Conservation (phyloP, 1,140 invertebrate genomes). For the Lepidurus arcticus region DNA sequence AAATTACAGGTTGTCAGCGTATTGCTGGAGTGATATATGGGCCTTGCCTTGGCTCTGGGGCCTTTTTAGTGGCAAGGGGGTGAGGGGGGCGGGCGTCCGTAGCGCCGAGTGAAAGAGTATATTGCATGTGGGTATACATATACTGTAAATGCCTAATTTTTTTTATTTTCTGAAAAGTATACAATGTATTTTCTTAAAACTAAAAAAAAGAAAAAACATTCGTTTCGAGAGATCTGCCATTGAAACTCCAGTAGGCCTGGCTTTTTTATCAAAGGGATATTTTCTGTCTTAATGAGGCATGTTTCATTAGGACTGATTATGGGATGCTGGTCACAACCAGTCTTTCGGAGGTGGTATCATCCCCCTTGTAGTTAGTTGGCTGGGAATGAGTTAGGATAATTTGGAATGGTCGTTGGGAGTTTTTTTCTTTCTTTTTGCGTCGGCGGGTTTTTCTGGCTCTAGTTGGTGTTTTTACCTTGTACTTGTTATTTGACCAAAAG, state of each 20-base stretch:
- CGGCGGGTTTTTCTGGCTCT: not conserved
- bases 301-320: constrained; percentile 22
- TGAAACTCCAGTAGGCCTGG: not conserved
- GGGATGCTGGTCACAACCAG: constrained; percentile 20
- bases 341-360: not conserved
- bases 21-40: constrained; percentile 9
- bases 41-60: not conserved
- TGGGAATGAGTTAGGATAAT: constrained; percentile 8
- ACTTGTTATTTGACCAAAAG: constrained; percentile 20
- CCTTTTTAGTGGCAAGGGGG: not conserved
- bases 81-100: not conserved
- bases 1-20: constrained; percentile 21
- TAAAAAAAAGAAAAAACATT: too few species aligned
- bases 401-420: not conserved
- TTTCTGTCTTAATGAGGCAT: not conserved
- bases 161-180: too few species aligned
- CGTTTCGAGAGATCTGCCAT: not conserved
- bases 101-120: not conserved
- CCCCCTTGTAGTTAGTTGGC: not conserved
- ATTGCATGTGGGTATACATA: too few species aligned
- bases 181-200: too few species aligned
- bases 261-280: not conserved
- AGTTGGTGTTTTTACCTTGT: not conserved
- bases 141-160: too few species aligned
- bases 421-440: not conserved